phyloP scores from a whole-genome alignment of 2,888 invertebrate genomes.

The Dicyrtoma fusca region DNA sequence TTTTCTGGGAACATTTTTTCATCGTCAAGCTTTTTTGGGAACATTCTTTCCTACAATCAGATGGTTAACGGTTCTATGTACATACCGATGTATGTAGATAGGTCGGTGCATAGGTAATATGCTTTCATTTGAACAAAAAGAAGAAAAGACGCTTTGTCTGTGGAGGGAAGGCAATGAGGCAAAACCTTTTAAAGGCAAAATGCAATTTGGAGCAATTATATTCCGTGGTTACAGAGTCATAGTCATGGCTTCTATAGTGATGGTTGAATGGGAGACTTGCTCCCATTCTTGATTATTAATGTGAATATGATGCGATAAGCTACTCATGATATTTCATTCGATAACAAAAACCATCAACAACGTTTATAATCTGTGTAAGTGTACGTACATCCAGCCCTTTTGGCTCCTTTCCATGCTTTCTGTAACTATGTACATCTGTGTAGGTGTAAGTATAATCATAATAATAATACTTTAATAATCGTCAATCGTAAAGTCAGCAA shows the following conservation, averaged over 20 bases:
- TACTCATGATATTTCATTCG: slow-evolving; percentile 6
- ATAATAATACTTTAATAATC: no score
- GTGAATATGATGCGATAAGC: slow-evolving; percentile 34
- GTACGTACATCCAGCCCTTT: no score
- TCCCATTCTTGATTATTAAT: slow-evolving; percentile 33
- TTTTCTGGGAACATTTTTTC: no score
- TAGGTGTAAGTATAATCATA: no score
- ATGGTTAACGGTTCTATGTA: no score
- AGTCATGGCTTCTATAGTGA: slow-evolving; percentile 6
- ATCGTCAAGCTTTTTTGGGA: no score
- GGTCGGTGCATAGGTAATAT: not conserved
- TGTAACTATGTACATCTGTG: no score
- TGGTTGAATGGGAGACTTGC: slow-evolving; percentile 22
- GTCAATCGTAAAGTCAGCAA: no score
- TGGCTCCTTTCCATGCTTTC: no score
- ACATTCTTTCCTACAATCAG: no score
- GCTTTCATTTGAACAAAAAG: not conserved
- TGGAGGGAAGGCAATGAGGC: slow-evolving; percentile 1
- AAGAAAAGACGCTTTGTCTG: slow-evolving; percentile 25
- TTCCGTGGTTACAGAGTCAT: slow-evolving; percentile 30
- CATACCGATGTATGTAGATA: no score
- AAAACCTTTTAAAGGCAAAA: slow-evolving; percentile 38
- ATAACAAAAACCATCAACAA: slow-evolving; percentile 1
- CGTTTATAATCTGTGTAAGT: no score
- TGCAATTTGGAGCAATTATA: slow-evolving; percentile 34